phyloP scores from a whole-genome alignment of 2,797 vertebrate species.

The Poecilia velifera region DNA sequence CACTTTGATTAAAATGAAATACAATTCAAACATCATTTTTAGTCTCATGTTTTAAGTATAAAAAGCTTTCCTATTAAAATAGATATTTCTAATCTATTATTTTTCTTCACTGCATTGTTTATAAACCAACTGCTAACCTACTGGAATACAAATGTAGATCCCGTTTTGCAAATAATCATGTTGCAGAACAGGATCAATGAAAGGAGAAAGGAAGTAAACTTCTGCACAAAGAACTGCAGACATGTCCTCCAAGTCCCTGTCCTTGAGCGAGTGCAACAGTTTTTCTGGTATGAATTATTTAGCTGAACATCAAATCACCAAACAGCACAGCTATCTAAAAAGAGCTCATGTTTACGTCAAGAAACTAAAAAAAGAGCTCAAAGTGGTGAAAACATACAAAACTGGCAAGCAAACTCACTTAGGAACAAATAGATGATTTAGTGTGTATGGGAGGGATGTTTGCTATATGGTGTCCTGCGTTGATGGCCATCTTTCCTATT shows the following conservation, averaged over 20 bases:
- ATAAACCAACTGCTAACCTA: background rate
- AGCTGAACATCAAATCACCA: slow-evolving; percentile 27
- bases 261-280: slow-evolving; percentile 18
- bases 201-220: slow-evolving; percentile 3
- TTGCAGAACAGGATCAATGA: slow-evolving; percentile 2
- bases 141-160: background rate
- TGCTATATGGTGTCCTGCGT: slow-evolving; percentile 54
- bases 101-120: background rate
- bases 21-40: too few species aligned
- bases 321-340: slow-evolving; percentile 8
- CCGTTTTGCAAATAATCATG: background rate
- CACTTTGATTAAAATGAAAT: too few species aligned
- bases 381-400: slow-evolving; percentile 20
- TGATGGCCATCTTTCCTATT: slow-evolving; percentile 71
- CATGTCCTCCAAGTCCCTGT: slow-evolving; percentile 18
- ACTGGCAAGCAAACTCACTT: slow-evolving; percentile 28
- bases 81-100: background rate
- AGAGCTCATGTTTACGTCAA: slow-evolving; percentile 29
- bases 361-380: slow-evolving; percentile 31
- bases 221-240: background rate
- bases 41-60: too few species aligned
- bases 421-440: slow-evolving; percentile 31
- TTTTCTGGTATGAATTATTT: slow-evolving; percentile 35
- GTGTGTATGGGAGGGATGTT: slow-evolving; percentile 29
- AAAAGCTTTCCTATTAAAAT: too few species aligned